Evolutionary conservation across 2,113 vertebrate species (phyloP).

Genomic region (Saimiri boliviensis): DNA sequence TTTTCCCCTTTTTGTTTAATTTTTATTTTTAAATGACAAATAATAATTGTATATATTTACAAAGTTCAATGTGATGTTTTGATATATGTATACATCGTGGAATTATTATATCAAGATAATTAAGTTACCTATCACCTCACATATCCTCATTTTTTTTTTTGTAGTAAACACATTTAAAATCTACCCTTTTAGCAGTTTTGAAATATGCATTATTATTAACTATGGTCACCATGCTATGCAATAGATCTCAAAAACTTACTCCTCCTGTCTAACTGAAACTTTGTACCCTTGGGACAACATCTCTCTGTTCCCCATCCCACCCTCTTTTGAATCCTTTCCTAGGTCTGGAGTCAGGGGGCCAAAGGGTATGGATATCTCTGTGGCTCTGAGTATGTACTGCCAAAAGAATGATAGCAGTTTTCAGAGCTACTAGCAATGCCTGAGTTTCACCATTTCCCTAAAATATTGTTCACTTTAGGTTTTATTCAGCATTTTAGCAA

Average conservation of each 20-base stretch:
- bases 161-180: not conserved
- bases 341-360: not conserved
- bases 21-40: not conserved
- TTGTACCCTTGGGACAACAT: not conserved
- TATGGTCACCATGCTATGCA: not conserved
- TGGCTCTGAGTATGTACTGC: not conserved
- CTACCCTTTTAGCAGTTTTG: not conserved
- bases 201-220: not conserved
- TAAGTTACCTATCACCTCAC: not conserved
- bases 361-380: slow-evolving; percentile 10
- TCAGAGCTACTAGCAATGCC: not conserved
- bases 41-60: not conserved
- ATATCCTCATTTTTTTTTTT: not conserved
- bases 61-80: not conserved
- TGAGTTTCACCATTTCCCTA: slow-evolving; percentile 12
- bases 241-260: not conserved
- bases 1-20: not conserved
- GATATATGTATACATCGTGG: not conserved
- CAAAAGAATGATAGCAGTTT: not conserved
- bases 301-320: not conserved
- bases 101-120: not conserved
- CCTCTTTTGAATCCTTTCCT: slow-evolving; percentile 11
- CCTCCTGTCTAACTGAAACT: not conserved
- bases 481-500: slow-evolving; percentile 38
- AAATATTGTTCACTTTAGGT: not conserved